A percentile compares a stretch with the other conserved stretches of the same genome.
Evolutionary conservation across 2,113 vertebrate genomes (phyloP).

Genomic region (Aspidoscelis tigris): DNA sequence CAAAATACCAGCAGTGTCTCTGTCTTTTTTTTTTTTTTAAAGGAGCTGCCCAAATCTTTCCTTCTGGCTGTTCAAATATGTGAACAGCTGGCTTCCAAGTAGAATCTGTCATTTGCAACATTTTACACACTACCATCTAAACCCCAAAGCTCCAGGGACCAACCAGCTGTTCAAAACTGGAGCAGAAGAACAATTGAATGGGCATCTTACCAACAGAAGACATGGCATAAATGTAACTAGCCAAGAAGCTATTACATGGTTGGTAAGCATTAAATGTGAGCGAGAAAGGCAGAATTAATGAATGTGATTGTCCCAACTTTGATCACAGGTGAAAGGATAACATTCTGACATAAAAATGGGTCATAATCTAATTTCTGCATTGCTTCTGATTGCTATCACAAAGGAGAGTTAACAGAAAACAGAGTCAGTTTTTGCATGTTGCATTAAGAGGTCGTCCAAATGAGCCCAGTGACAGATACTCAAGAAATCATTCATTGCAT

Average conservation of each 20-base stretch:
- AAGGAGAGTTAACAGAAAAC: neutral
- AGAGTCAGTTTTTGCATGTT: neutral
- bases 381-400: neutral
- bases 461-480: neutral
- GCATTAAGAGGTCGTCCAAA: neutral
- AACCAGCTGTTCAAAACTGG: neutral
- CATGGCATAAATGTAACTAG: neutral
- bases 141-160: conserved; percentile 10
- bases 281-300: neutral
- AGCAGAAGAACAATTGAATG: conserved; percentile 19
- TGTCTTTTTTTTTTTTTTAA: conserved; percentile 40
- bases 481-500: neutral
- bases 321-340: neutral
- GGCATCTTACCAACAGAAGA: neutral
- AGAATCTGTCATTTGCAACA: conserved; percentile 49
- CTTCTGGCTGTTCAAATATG: conserved; percentile 47
- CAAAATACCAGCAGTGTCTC: conserved; percentile 45
- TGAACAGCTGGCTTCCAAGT: conserved; percentile 58
- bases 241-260: conserved; percentile 8
- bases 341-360: neutral
- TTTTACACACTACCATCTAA: conserved; percentile 48
- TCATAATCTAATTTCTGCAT: neutral
- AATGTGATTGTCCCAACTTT: neutral
- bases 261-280: neutral
- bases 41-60: conserved; percentile 50